phyloP scores from a whole-genome alignment of 2,888 invertebrate species.

The Latrodectus hesperus region DNA sequence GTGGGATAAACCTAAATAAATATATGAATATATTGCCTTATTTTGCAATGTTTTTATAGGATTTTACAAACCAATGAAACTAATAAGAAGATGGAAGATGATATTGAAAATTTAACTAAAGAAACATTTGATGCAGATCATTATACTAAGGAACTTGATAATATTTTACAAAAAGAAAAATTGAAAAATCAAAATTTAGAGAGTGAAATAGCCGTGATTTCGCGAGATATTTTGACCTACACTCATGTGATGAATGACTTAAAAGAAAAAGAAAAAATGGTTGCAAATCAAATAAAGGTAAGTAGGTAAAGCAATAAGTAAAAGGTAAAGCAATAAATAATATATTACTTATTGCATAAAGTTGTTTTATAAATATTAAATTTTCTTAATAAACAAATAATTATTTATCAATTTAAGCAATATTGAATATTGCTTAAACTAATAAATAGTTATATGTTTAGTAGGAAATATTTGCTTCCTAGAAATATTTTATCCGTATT shows the following conservation, averaged over 20 bases:
- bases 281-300: slow-evolving; percentile 52
- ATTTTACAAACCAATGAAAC: background rate
- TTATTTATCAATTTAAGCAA: too few relatives aligned
- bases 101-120: slow-evolving; percentile 43
- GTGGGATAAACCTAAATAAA: too few relatives aligned
- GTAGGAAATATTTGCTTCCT: too few relatives aligned
- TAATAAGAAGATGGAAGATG: slow-evolving; percentile 30
- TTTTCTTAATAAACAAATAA: too few relatives aligned
- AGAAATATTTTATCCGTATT: too few relatives aligned
- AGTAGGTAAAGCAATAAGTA: too few relatives aligned
- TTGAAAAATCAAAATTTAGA: slow-evolving; percentile 18
- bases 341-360: too few relatives aligned
- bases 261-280: slow-evolving; percentile 27
- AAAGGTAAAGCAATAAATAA: too few relatives aligned
- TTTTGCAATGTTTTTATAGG: background rate
- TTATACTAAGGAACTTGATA: slow-evolving; percentile 43
- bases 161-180: slow-evolving; percentile 39
- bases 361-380: too few relatives aligned
- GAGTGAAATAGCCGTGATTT: slow-evolving; percentile 23
- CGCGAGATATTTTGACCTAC: slow-evolving; percentile 31
- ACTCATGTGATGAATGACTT: slow-evolving; percentile 40
- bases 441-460: too few relatives aligned
- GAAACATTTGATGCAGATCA: slow-evolving; percentile 56
- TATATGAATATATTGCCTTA: background rate
- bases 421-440: too few relatives aligned